phyloP scores from a whole-genome alignment of 2,113 vertebrate species.

The Podarcis cretensis region DNA sequence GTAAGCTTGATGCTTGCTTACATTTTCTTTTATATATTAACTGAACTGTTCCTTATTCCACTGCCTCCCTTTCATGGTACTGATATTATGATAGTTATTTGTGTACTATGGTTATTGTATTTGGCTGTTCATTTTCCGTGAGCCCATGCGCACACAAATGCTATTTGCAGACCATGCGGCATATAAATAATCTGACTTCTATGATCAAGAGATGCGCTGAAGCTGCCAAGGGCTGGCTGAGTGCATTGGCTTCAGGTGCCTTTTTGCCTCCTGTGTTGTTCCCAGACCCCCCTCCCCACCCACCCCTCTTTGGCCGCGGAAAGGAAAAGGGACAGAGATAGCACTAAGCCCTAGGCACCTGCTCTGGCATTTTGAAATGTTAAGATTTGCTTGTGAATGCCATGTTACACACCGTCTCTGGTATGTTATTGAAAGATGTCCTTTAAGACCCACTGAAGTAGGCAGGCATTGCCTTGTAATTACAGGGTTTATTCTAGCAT shows the following conservation, averaged over 20 bases:
- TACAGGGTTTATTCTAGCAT: slow-evolving; percentile 4
- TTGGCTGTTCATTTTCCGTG: neutral
- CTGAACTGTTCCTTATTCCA: no score
- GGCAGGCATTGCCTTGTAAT: slow-evolving; percentile 22
- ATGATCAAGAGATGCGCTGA: neutral
- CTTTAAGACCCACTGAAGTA: neutral
- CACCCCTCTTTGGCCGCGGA: neutral
- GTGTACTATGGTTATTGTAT: neutral
- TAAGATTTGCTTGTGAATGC: slow-evolving; percentile 22
- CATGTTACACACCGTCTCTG: neutral
- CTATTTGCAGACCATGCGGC: neutral
- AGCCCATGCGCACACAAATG: neutral
- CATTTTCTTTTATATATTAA: no score
- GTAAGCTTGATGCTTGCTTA: no score
- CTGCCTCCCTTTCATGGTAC: no score
- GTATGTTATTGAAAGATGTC: slow-evolving; percentile 6
- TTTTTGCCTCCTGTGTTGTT: neutral
- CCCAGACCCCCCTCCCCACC: neutral
- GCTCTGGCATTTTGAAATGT: slow-evolving; percentile 26
- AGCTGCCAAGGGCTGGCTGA: neutral
- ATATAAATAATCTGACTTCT: neutral
- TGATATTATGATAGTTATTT: no score
- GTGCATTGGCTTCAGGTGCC: neutral
- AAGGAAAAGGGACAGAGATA: neutral
- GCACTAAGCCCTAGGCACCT: neutral